Evolutionary conservation across 2,113 vertebrate genomes (phyloP).

Genomic region (Colius striatus): DNA sequence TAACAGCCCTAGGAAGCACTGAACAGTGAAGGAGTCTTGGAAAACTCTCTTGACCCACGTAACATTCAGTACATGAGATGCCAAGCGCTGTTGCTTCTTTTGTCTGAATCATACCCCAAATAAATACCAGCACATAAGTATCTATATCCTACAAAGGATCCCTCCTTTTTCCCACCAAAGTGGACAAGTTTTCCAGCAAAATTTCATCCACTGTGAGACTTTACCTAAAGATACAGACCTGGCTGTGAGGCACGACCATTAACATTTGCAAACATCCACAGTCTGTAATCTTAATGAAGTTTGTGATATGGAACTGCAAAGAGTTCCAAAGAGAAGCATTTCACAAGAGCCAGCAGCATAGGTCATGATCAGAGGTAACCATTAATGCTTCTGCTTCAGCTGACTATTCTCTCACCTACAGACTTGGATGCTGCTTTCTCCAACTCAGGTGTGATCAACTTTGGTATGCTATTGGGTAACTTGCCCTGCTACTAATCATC

Average conservation of each 20-base stretch:
- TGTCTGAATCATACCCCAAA: neutral
- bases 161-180: neutral
- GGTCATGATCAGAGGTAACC: neutral
- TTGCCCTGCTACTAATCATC: neutral
- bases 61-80: neutral
- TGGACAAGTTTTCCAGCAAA: neutral
- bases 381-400: neutral
- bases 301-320: rapidly evolving
- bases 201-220: neutral
- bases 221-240: rapidly evolving
- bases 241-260: neutral
- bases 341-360: rapidly evolving
- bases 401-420: neutral
- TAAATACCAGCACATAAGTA: neutral
- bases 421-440: neutral
- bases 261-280: neutral
- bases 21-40: neutral
- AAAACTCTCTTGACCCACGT: neutral
- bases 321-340: neutral
- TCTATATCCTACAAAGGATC: neutral
- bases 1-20: neutral
- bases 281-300: neutral
- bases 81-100: neutral
- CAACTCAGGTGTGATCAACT: neutral
- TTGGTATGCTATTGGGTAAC: neutral